phyloP scores from a whole-genome alignment of 2,113 vertebrate genomes.

The Bos taurus region DNA sequence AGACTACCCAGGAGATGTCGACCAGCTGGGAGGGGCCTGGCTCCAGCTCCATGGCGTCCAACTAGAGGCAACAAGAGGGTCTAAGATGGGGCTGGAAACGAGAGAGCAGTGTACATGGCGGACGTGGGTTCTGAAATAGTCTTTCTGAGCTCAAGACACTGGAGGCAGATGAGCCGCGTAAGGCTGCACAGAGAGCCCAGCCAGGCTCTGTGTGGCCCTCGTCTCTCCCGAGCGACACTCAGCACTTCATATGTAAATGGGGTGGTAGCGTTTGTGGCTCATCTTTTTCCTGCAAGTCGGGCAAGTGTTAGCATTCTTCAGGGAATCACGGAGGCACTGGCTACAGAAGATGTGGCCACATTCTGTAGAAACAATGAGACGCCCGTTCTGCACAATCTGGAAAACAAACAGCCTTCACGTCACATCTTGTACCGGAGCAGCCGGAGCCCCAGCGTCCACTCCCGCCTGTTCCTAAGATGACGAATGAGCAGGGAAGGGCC shows the following conservation, averaged over 20 bases:
- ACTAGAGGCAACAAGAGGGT: constrained; percentile 44
- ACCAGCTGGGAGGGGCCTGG: not conserved
- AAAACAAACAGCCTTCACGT: constrained; percentile 15
- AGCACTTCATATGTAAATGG: constrained; percentile 91
- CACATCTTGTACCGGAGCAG: too few species aligned
- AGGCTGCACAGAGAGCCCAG: constrained; percentile 12
- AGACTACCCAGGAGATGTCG: not conserved
- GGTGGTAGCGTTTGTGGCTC: constrained; percentile 93
- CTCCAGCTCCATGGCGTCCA: not conserved
- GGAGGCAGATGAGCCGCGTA: constrained; percentile 41
- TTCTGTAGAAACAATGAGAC: constrained; percentile 93
- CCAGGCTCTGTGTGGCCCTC: not conserved
- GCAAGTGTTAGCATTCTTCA: constrained; percentile 89
- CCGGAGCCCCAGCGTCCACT: not conserved
- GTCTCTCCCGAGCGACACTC: constrained; percentile 60
- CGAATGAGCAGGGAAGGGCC: accelerated
- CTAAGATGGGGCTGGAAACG: not conserved
- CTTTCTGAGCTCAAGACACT: constrained; percentile 62
- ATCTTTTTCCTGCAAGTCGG: constrained; percentile 96
- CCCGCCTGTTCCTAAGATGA: not conserved
- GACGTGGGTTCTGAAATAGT: constrained; percentile 44
- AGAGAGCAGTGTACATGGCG: constrained; percentile 60
- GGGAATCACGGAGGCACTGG: constrained; percentile 92
- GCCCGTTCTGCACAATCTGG: constrained; percentile 91
- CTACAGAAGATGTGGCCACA: constrained; percentile 98